Conservation (phyloP, 2,113 vertebrate genomes). For the Martes martes region DNA sequence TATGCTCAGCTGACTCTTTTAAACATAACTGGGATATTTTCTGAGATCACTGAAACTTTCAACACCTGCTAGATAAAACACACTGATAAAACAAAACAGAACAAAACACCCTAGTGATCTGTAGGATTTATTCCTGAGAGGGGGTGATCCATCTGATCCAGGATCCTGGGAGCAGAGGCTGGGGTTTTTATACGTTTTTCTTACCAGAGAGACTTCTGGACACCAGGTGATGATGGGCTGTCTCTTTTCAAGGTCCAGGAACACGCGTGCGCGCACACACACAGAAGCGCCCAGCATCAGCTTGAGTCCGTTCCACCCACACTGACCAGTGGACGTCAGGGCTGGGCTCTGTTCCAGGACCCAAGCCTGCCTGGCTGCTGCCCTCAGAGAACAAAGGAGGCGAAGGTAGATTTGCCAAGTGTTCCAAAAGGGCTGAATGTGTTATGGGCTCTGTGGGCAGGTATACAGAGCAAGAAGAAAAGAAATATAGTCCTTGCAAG, state of each 20-base stretch:
- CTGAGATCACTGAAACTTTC: neutral
- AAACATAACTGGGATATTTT: neutral
- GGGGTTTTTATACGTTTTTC: neutral
- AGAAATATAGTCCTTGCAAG: neutral
- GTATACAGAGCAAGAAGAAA: neutral
- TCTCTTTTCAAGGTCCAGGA: neutral
- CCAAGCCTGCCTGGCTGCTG: neutral
- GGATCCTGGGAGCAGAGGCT: neutral
- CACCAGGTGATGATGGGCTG: no score
- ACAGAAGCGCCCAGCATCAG: neutral
- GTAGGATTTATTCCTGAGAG: neutral
- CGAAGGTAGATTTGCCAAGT: neutral
- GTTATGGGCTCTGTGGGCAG: rapidly evolving
- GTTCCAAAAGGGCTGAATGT: neutral
- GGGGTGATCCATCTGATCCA: neutral
- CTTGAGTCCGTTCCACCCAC: rapidly evolving
- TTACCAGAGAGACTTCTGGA: neutral
- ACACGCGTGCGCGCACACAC: rapidly evolving
- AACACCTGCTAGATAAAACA: neutral
- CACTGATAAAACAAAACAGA: neutral
- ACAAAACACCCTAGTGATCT: no score
- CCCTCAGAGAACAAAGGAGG: neutral
- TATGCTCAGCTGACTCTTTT: neutral
- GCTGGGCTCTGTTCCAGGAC: neutral
- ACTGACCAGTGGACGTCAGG: neutral